Conservation (phyloP, 2,888 invertebrate genomes). For the Pegoplata infirma region DNA sequence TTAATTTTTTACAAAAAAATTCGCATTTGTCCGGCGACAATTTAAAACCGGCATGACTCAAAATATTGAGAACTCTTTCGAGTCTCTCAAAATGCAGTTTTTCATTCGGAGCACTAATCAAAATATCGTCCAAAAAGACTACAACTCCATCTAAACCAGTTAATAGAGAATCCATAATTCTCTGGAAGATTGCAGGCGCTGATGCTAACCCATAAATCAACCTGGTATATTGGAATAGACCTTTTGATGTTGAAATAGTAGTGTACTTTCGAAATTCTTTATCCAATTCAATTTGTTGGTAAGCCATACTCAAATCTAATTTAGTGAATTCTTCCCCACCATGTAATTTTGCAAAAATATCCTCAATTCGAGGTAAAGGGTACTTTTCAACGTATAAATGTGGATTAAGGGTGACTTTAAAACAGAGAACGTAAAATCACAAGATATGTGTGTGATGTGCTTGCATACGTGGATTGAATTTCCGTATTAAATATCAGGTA, state of each 20-base stretch:
- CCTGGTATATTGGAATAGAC: conserved; percentile 56
- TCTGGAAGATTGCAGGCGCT: conserved; percentile 73
- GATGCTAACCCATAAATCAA: conserved; percentile 72
- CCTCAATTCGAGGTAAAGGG: no score
- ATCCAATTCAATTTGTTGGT: conserved; percentile 71
- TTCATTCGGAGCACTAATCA: conserved; percentile 66
- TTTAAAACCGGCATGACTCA: conserved; percentile 66
- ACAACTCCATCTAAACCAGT: no score
- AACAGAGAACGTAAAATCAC: no score
- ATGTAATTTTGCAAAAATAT: conserved; percentile 61
- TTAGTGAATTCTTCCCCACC: conserved; percentile 57
- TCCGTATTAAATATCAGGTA: no score
- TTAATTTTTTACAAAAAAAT: conserved; percentile 67
- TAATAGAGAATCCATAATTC: conserved; percentile 68
- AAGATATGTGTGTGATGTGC: no score
- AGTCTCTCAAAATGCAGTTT: conserved; percentile 65
- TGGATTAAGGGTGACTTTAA: conserved; percentile 65
- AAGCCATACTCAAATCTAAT: conserved; percentile 70
- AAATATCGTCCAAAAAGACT: no score
- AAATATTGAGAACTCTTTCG: conserved; percentile 64
- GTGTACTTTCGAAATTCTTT: conserved; percentile 66
- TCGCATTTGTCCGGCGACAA: conserved; percentile 66
- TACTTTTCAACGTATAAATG: conserved; percentile 59
- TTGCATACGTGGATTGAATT: no score
- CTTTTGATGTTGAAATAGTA: conserved; percentile 67